Evolutionary conservation across 2,888 invertebrate genomes (phyloP).

Genomic region (Rhogogaster chlorosoma): DNA sequence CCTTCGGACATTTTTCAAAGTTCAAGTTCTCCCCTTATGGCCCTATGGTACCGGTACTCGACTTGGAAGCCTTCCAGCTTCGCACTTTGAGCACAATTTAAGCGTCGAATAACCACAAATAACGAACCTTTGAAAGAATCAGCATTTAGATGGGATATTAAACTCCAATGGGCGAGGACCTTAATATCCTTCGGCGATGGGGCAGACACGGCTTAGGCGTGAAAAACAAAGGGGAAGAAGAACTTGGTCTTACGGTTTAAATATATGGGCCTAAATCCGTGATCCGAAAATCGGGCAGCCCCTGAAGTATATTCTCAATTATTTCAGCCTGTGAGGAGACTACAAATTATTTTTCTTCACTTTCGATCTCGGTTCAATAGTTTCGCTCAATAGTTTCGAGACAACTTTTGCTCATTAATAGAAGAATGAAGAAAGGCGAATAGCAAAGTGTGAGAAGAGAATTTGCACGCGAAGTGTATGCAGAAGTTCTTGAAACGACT

Average conservation of each 20-base stretch:
- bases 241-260: neutral
- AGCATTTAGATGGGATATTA: constrained; percentile 69
- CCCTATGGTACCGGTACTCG: too few species aligned
- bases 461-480: neutral
- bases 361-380: neutral
- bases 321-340: neutral
- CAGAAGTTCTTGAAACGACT: neutral
- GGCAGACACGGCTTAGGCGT: constrained; percentile 36
- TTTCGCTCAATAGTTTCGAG: neutral
- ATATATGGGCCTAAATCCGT: constrained; percentile 2
- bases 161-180: constrained; percentile 47
- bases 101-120: constrained; percentile 66
- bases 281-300: neutral
- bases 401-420: neutral
- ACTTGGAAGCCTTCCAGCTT: constrained; percentile 54
- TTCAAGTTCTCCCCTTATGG: too few species aligned
- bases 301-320: neutral
- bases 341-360: neutral
- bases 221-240: constrained; percentile 28
- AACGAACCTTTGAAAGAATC: constrained; percentile 67
- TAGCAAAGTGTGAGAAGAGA: neutral
- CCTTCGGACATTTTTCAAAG: too few species aligned
- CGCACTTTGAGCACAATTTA: constrained; percentile 63
- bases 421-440: neutral
- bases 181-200: constrained; percentile 54